Evolutionary conservation across 1,140 invertebrate species (phyloP).

Genomic region (Tetramorium parvispinum): DNA sequence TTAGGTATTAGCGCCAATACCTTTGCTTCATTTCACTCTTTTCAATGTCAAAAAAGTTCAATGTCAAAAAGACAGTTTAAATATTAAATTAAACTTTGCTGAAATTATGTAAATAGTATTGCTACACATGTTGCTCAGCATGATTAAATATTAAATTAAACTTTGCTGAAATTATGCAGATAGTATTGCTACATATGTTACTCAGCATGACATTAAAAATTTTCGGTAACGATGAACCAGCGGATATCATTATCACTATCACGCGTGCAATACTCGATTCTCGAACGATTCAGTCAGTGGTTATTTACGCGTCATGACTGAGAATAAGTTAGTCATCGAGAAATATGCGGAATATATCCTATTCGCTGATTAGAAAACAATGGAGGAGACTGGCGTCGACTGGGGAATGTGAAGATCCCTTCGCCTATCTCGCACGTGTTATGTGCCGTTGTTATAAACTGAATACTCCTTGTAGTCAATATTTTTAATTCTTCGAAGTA

Average conservation of each 20-base stretch:
- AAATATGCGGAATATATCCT: constrained; percentile 38
- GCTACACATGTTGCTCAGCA: background rate
- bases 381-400: background rate
- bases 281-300: constrained; percentile 1
- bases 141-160: background rate
- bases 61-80: background rate
- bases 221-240: constrained; percentile 23
- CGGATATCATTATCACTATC: constrained; percentile 11
- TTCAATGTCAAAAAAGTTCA: background rate
- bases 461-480: constrained; percentile 6
- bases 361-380: constrained; percentile 32
- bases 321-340: constrained; percentile 57
- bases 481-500: background rate
- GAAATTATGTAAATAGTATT: background rate
- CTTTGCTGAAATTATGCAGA: background rate
- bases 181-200: background rate
- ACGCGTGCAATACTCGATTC: background rate
- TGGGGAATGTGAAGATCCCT: background rate
- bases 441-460: background rate
- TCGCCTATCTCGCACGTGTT: constrained; percentile 16
- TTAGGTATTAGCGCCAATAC: background rate
- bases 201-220: background rate
- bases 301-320: constrained; percentile 24
- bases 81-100: background rate
- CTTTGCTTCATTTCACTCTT: background rate